Percentiles rank a stretch among this genome's conserved stretches.
Evolutionary conservation across 2,797 vertebrate species (phyloP).

Genomic region (Chelon labrosus): DNA sequence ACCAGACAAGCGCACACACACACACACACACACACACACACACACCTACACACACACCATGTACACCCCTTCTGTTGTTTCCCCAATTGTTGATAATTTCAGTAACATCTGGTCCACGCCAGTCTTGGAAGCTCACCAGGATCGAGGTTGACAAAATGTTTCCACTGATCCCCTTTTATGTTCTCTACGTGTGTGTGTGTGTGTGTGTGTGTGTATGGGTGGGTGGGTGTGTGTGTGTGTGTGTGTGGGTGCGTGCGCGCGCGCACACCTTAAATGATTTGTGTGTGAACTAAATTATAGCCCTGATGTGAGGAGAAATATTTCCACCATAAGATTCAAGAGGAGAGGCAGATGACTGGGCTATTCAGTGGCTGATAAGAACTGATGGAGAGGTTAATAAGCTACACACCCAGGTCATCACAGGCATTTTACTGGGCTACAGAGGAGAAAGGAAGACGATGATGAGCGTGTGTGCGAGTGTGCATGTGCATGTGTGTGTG

Average conservation of each 20-base stretch:
- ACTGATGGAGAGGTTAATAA: conserved; percentile 84
- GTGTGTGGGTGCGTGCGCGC: conserved; percentile 14
- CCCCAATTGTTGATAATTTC: conserved; percentile 91
- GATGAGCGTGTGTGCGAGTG: conserved; percentile 46
- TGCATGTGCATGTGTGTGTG: conserved; percentile 11
- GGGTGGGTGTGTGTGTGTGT: conserved; percentile 21
- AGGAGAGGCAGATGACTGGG: conserved; percentile 74
- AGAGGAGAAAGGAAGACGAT: conserved; percentile 68
- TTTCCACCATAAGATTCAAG: conserved; percentile 64
- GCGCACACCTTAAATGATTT: conserved; percentile 50
- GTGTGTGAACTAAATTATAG: conserved; percentile 74
- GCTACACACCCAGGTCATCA: conserved; percentile 82
- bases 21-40: conserved; percentile 32
- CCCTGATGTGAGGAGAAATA: conserved; percentile 66
- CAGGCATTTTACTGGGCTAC: conserved; percentile 71
- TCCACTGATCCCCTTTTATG: conserved; percentile 38
- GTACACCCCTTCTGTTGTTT: conserved; percentile 54
- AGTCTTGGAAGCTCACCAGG: conserved; percentile 81
- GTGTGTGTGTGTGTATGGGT: conserved; percentile 13
- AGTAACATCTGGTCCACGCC: conserved; percentile 92
- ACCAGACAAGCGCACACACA: conserved; percentile 25
- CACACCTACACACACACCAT: conserved; percentile 28
- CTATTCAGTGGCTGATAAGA: conserved; percentile 82
- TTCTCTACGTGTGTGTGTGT: conserved; percentile 13
- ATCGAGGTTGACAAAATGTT: conserved; percentile 71